These are phyloP conservation scores for Apocheima hispidaria DNA, from an alignment of 2,888 invertebrate species.

Conservation along the genomic window DNA sequence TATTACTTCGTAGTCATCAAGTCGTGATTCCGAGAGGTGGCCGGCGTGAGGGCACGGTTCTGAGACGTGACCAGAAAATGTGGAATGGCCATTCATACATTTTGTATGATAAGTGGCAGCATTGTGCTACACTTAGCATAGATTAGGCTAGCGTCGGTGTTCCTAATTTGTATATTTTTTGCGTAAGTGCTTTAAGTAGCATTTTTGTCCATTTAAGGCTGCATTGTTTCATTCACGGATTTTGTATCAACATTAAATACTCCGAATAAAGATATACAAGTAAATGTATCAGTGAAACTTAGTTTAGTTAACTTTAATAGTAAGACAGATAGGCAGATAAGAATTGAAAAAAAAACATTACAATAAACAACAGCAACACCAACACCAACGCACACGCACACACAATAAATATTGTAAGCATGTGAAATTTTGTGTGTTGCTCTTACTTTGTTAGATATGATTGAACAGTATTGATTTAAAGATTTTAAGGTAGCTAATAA, in stretches of 20 bases:
- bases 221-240: conserved; percentile 22
- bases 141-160: conserved; percentile 25
- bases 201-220: conserved; percentile 6
- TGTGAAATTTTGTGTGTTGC: too few relatives aligned
- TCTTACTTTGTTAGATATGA: too few relatives aligned
- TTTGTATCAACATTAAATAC: neutral
- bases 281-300: neutral
- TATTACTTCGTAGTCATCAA: conserved; percentile 28
- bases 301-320: too few relatives aligned
- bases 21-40: conserved; percentile 42
- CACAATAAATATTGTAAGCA: too few relatives aligned
- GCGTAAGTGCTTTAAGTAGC: neutral
- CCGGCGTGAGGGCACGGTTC: conserved; percentile 37
- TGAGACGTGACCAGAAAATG: conserved; percentile 43
- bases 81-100: conserved; percentile 40
- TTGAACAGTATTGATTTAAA: too few relatives aligned
- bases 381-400: too few relatives aligned
- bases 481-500: too few relatives aligned
- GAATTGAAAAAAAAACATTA: too few relatives aligned
- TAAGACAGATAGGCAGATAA: too few relatives aligned
- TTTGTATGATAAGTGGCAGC: conserved; percentile 46
- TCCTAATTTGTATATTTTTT: conserved; percentile 27
- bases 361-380: too few relatives aligned
- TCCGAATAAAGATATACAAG: conserved; percentile 1
- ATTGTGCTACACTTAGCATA: conserved; percentile 38